Base-by-base conservation (phyloP, 2,888 invertebrate species). In the Poecilus cupreus region DNA sequence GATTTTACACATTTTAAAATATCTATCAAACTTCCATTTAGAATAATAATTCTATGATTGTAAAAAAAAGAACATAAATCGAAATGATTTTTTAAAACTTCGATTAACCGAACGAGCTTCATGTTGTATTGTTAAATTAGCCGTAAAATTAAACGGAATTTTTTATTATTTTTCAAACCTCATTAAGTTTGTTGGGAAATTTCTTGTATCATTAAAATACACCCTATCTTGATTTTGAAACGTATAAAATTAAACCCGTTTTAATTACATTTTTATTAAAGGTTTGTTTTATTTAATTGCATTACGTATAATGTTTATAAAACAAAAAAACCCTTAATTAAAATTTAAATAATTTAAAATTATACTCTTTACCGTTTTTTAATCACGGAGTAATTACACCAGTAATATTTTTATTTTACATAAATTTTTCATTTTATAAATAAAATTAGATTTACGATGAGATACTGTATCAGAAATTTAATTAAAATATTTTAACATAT, bases 231-330 rank as follows among this genome's bases (percentile, higher is more conserved):
- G 43, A 43, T 43, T 43, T 43, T 43, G 3, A n/a, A 4, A 43
- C 11, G 13, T 43, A 13, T 43, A 43, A n/a, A 54, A 54, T 54
- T 22, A 54, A 54, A 10, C 22, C 22, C 18, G 54, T 54, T 54
- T 10, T 54, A 60, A 60, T 60, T 60, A 60, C 24, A 60, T 13
- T 60, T 60, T 13, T 60, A 60, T 60, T 11, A 60, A 24, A 60
- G 13, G 24, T 60, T 24, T 60, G 13, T 60, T 60, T 60, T 60
- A 60, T 8, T 60, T 60, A 13, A 60, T 24, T 24, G 26, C 26
- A 60, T 13, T 13, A 13, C 24, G 24, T 13, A 60, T 26, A 26
- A 26, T 13, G n/a, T 8, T 60, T 26, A 57, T 13, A 6, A 60
- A n/a, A 13, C 4, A 26, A n/a, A n/a, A 57, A 60, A 57, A 24